phyloP scores from a whole-genome alignment of 1,140 invertebrate genomes.

The Diorhabda sublineata region DNA sequence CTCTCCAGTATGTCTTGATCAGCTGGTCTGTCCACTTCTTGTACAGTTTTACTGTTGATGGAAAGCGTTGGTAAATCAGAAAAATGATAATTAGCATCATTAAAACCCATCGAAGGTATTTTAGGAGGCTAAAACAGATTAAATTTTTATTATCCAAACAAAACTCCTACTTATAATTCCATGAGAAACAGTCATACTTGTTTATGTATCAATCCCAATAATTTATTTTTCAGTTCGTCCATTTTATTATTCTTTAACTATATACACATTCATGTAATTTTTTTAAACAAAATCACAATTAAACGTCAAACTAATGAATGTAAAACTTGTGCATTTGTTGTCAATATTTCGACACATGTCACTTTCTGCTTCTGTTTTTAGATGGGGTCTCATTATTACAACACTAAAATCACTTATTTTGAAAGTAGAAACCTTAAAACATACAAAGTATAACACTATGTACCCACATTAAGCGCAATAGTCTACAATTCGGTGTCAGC shows the following conservation, averaged over 20 bases:
- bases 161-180: conserved; percentile 7
- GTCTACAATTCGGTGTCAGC: background rate
- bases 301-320: background rate
- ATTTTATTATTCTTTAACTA: conserved; percentile 47
- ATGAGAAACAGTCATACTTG: conserved; percentile 44
- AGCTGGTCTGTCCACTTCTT: conserved; percentile 53
- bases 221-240: conserved; percentile 54
- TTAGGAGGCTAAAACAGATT: conserved; percentile 44
- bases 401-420: background rate
- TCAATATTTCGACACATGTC: no score
- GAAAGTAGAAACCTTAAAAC: no score
- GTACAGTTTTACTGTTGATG: conserved; percentile 44
- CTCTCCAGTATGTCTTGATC: conserved; percentile 71
- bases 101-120: conserved; percentile 56
- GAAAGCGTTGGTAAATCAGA: conserved; percentile 39
- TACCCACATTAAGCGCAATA: background rate
- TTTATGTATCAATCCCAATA: conserved; percentile 52
- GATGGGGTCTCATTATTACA: background rate
- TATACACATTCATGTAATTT: background rate
- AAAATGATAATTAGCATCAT: conserved; percentile 49
- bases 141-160: background rate
- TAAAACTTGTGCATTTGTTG: no score
- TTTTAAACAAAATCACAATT: background rate
- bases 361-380: background rate
- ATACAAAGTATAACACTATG: background rate